Base-by-base conservation (phyloP, 2,888 invertebrate genomes). In the Rotaria magnacalcarata region DNA sequence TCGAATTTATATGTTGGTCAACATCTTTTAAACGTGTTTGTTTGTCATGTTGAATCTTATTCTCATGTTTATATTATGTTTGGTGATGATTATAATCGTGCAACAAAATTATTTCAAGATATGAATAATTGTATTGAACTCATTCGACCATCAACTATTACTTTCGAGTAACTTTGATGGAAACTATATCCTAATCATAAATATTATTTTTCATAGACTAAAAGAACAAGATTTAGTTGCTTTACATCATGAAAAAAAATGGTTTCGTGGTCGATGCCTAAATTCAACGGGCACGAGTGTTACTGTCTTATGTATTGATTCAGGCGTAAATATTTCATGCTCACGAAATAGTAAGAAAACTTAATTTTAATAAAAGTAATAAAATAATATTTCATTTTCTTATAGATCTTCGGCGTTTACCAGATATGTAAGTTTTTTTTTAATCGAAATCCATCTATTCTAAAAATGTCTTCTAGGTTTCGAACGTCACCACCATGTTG, bases 61-160 rank as follows among this genome's bases (percentile, higher is more conserved):
- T 67, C 67, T 19, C 16, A 6, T 67, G 34, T 67, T 34, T 67
- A 67, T 19, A 67, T 67, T 34, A 67, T 67, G 67, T 34, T 67
- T 67, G 67, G 67, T 67, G 67, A 67, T 67, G 67, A 67, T 67
- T 67, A 67, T 34, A 27, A 67, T 67, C 67, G 67, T 6, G 67
- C 67, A 41, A 67, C 67, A 34, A 67, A 67, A 67, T 67, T 67
- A 67, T 67, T 67, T 34, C 34, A 67, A 67, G 67, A 67, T 16
- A 67, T 67, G 67, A 67, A 67, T 67, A 19, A 2, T 19, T 67
- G 27, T 67, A 19, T 34, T 27, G 67, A 67, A 67, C 34, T 67
- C 7, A 67, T 67, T 67, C 67, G 19, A 67, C 34, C 67, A 19
- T 34, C 27, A 41, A 67, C 34, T 67, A 67, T 0, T 27, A 14